These are phyloP conservation scores for Agelastica alni DNA, from an alignment of 2,888 invertebrate species.

Conservation along the genomic window DNA sequence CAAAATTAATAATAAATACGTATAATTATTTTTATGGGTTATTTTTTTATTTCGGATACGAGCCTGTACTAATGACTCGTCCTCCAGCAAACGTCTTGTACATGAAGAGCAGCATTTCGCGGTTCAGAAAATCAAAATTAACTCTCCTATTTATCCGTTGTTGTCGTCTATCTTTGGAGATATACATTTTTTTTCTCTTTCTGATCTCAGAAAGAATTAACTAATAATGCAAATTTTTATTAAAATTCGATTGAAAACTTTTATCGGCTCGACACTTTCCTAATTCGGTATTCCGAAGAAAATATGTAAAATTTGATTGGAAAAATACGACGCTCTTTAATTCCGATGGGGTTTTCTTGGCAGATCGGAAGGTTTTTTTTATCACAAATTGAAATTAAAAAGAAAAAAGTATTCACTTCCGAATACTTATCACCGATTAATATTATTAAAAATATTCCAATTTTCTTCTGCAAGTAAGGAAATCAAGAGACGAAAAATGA, in stretches of 20 bases:
- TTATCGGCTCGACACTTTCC: conserved; percentile 32
- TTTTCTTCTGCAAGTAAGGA: too few species aligned
- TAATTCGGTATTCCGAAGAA: conserved; percentile 22
- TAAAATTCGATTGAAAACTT: conserved; percentile 54
- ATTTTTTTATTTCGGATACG: too few species aligned
- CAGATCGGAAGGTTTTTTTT: conserved; percentile 2
- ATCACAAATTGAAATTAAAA: conserved; percentile 19
- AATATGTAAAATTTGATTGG: conserved; percentile 25
- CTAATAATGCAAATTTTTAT: conserved; percentile 58
- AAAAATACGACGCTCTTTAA: conserved; percentile 15
- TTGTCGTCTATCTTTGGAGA: conserved; percentile 50
- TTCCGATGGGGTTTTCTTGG: too few species aligned
- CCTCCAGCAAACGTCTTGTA: conserved; percentile 24
- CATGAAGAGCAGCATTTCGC: conserved; percentile 33
- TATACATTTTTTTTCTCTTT: conserved; percentile 49
- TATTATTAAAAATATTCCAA: too few species aligned
- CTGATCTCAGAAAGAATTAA: conserved; percentile 48
- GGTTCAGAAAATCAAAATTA: conserved; percentile 53
- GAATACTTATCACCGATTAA: neutral
- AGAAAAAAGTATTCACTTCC: conserved; percentile 8
- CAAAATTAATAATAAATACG: too few species aligned
- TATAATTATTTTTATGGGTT: too few species aligned
- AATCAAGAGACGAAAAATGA: too few species aligned
- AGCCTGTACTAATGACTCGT: too few species aligned
- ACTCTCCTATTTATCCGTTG: conserved; percentile 45